Evolutionary conservation across 2,797 vertebrate genomes (phyloP).

Genomic region (Galago senegalensis): DNA sequence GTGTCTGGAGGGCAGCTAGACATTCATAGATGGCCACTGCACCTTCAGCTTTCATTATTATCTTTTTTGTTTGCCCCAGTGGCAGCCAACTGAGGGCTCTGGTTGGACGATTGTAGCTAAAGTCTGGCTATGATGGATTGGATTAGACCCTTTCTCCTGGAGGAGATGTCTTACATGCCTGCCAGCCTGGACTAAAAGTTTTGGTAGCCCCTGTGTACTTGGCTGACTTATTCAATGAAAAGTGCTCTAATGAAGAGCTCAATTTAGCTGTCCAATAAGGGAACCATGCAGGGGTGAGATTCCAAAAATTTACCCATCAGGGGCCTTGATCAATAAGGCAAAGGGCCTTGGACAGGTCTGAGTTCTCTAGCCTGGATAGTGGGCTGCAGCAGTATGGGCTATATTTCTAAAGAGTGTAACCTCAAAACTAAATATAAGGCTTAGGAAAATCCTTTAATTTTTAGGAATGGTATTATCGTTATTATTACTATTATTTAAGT

Average conservation of each 20-base stretch:
- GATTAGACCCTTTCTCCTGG: background rate
- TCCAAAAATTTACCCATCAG: background rate
- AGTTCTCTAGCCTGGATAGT: background rate
- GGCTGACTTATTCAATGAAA: background rate
- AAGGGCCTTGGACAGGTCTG: background rate
- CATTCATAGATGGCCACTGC: too few relatives aligned
- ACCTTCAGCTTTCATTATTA: background rate
- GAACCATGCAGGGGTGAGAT: background rate
- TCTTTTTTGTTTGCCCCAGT: background rate
- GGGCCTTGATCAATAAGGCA: background rate
- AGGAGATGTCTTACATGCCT: background rate
- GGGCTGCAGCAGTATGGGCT: background rate
- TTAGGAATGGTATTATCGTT: background rate
- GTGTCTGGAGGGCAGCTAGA: background rate
- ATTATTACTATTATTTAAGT: background rate
- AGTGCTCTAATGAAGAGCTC: background rate
- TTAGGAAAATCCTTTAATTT: background rate
- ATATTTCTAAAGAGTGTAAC: background rate
- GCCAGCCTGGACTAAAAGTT: background rate
- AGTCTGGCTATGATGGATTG: background rate
- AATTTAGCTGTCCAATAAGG: background rate
- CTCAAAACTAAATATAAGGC: background rate
- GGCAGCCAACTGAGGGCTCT: background rate
- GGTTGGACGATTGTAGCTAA: background rate
- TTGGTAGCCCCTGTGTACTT: background rate